A percentile compares a stretch with the other conserved stretches of the same genome.
phyloP scores from a whole-genome alignment of 2,113 vertebrate genomes.

The Coryphaenoides rupestris region DNA sequence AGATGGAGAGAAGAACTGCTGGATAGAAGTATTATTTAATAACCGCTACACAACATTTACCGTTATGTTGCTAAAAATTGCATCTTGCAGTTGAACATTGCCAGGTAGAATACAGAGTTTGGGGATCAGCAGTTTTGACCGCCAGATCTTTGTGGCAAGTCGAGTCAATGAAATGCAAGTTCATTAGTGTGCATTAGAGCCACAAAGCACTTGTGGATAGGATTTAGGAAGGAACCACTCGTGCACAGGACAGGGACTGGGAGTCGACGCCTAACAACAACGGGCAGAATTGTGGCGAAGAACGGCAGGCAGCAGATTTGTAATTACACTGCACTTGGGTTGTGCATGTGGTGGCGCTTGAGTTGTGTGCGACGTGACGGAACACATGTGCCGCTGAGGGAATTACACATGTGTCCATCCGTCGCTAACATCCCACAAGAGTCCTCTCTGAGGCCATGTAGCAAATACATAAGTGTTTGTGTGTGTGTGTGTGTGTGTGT shows the following conservation, averaged over 20 bases:
- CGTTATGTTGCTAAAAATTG: background rate
- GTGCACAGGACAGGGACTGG: background rate
- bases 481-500: no score
- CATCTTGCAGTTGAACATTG: background rate
- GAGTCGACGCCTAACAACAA: background rate
- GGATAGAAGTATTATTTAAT: no score
- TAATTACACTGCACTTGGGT: background rate
- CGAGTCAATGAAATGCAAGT: background rate
- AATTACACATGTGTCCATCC: background rate
- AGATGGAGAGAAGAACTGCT: no score
- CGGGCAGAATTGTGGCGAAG: background rate
- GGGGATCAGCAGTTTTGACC: background rate
- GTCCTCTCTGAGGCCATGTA: no score
- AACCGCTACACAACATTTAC: no score
- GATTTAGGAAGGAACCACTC: background rate
- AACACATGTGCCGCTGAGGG: background rate
- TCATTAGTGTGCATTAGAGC: conserved; percentile 2
- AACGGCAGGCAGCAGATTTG: background rate
- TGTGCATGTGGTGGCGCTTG: background rate
- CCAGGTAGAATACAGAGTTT: background rate
- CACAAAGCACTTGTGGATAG: background rate
- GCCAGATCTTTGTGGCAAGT: background rate
- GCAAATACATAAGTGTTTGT: no score
- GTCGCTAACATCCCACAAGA: background rate
- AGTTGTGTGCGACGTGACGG: background rate